A percentile compares a stretch with the other conserved stretches of the same genome.
Conservation (phyloP, 1,140 invertebrate species). For the Eurosta solidaginis region DNA sequence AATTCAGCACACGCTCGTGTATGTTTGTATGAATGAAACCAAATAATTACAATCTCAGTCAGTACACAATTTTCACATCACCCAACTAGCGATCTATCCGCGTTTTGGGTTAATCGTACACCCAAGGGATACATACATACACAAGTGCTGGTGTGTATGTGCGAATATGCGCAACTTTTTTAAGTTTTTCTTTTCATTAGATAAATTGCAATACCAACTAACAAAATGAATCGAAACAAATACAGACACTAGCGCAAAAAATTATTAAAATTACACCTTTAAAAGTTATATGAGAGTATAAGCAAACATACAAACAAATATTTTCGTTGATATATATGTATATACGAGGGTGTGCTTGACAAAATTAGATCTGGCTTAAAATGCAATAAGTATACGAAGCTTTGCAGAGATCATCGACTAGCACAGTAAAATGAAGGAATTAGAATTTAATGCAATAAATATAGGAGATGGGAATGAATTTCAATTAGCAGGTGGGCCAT, state of each 20-base stretch:
- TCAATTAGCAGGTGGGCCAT: too few species aligned
- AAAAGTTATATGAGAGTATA: too few species aligned
- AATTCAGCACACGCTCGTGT: too few species aligned
- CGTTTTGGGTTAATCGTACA: not conserved
- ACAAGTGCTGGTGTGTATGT: not conserved
- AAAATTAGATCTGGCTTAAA: too few species aligned
- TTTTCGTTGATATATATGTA: not conserved
- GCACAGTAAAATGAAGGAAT: too few species aligned
- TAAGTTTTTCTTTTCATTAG: not conserved
- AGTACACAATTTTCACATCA: slow-evolving; percentile 2
- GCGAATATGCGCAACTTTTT: not conserved
- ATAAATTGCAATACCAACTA: not conserved
- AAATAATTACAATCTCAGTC: not conserved
- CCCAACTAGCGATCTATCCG: not conserved
- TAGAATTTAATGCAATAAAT: too few species aligned
- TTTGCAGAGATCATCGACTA: too few species aligned
- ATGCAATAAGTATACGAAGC: too few species aligned
- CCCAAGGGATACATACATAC: not conserved
- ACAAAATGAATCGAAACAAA: slow-evolving; percentile 1
- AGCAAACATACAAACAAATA: not conserved
- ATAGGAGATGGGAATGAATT: too few species aligned
- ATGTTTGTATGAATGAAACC: not conserved
- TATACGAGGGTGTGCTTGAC: too few species aligned
- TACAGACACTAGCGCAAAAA: not conserved
- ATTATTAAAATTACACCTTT: slow-evolving; percentile 13